Evolutionary conservation across 2,797 vertebrate genomes (phyloP).

Genomic region (Cyclura pinguis): DNA sequence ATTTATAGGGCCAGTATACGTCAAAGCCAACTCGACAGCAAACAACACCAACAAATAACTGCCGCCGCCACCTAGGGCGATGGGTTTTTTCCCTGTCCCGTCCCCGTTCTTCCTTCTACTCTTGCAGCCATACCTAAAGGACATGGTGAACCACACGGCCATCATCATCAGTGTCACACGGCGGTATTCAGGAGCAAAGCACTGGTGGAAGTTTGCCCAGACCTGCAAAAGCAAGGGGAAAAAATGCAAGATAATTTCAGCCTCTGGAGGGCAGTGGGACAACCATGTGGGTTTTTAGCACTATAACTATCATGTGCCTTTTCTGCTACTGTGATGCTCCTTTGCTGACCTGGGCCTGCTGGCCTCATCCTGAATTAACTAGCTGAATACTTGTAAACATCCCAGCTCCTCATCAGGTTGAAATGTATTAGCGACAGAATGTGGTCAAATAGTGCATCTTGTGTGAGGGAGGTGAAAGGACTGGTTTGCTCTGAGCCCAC

Average conservation of each 20-base stretch:
- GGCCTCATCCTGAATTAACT: background rate
- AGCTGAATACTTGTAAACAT: background rate
- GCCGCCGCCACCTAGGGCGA: background rate
- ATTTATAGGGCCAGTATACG: too few relatives aligned
- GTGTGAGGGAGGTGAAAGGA: background rate
- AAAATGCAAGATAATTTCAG: too few relatives aligned
- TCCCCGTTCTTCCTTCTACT: background rate
- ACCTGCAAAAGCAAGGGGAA: constrained; percentile 80
- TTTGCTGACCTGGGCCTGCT: too few relatives aligned
- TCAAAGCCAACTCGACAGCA: too few relatives aligned
- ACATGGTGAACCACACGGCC: constrained; percentile 99
- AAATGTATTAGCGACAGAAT: background rate
- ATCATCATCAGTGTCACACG: constrained; percentile 98
- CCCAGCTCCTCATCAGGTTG: background rate
- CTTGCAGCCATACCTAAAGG: constrained; percentile 87
- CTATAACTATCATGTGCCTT: too few relatives aligned
- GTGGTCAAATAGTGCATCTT: background rate
- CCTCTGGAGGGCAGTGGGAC: too few relatives aligned
- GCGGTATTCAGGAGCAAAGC: constrained; percentile 91
- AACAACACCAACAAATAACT: too few relatives aligned
- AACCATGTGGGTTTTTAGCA: too few relatives aligned
- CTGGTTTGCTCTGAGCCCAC: background rate
- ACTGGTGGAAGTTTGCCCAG: constrained; percentile 90
- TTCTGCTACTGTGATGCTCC: too few relatives aligned
- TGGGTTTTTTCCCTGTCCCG: too few relatives aligned